Conservation (phyloP, 1,140 invertebrate species). For the Plutomurus gul region DNA sequence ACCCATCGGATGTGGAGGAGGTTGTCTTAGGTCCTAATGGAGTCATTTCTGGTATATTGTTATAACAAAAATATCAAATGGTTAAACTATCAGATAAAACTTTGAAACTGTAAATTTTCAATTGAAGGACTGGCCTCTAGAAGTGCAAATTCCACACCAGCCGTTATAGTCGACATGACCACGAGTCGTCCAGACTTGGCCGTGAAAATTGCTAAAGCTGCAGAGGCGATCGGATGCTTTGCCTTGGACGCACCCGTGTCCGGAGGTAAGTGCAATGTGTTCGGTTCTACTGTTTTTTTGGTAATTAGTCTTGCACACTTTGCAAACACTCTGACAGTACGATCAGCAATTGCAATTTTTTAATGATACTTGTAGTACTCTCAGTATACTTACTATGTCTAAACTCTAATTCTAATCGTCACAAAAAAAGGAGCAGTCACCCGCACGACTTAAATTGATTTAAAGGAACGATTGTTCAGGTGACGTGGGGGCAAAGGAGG, state of each 20-base stretch:
- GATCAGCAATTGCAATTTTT: too few relatives aligned
- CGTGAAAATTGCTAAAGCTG: neutral
- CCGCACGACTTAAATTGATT: neutral
- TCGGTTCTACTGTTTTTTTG: neutral
- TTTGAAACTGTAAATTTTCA: too few relatives aligned
- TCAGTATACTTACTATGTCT: too few relatives aligned
- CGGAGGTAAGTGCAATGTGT: constrained; percentile 36
- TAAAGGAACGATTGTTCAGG: neutral
- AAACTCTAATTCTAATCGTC: too few relatives aligned
- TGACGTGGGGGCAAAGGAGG: constrained; percentile 39
- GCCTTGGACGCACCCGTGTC: constrained; percentile 38
- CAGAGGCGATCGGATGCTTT: neutral
- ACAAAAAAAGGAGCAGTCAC: too few relatives aligned
- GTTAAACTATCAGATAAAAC: too few relatives aligned
- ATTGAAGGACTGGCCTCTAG: neutral
- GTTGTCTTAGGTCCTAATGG: constrained; percentile 34
- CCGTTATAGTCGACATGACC: constrained; percentile 39
- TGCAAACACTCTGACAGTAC: too few relatives aligned
- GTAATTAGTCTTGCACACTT: neutral
- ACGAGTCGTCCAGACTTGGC: constrained; percentile 42
- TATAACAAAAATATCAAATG: neutral
- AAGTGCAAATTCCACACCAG: neutral
- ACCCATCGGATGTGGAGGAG: constrained; percentile 37
- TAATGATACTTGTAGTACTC: too few relatives aligned
- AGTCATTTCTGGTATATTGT: neutral